Evolutionary conservation across 1,140 invertebrate genomes (phyloP), one percentile per base, ranked within the genome.

Genomic region (Yoshiicerus persimilis): DNA sequence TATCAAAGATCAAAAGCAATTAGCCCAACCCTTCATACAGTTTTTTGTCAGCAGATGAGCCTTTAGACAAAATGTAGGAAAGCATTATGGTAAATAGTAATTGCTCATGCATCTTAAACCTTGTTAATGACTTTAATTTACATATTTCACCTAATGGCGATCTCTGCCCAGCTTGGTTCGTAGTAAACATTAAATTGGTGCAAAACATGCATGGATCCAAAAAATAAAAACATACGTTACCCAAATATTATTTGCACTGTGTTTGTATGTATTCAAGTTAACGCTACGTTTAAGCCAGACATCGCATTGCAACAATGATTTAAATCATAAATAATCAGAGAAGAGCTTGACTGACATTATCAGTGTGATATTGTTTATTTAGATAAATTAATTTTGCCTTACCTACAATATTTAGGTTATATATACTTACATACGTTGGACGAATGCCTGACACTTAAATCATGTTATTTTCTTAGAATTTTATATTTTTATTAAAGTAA

Each of bases 1-100:
- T 80, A 80, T 80, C 75, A 80, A 80, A 80, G 75, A 80, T 80
- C 75, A 80, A 80, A 34, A 80, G 75, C 75, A 80, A 80, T 80
- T 80, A 80, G 75, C 75, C 75, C 75, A 80, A 36, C 75, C 75
- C 32, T 20, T 38, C 30, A 9, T 80, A 80, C 30, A 80, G 32
- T n/a, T 80, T 80, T 80, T 34, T 32, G 32, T n/a, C 27, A 36
- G 34, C 30, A 25, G 6, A 25, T 5, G 30, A n/a, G 13, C 20
- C 16, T 6, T n/a, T 56, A n/a, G 47, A 16, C 47, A 56, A n/a
- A 56, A 34, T 36, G n/a, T 6, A 80, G 75, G 23, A 80, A 80
- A 80, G 38, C 34, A 80, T 80, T 80, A 80, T 80, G 75, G 75
- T 80, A 80, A 80, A 80, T 80, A 34, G 75, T 80, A 80, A 80